Evolutionary conservation across 2,113 vertebrate genomes (phyloP).

Genomic region (Corythoichthys intestinalis): DNA sequence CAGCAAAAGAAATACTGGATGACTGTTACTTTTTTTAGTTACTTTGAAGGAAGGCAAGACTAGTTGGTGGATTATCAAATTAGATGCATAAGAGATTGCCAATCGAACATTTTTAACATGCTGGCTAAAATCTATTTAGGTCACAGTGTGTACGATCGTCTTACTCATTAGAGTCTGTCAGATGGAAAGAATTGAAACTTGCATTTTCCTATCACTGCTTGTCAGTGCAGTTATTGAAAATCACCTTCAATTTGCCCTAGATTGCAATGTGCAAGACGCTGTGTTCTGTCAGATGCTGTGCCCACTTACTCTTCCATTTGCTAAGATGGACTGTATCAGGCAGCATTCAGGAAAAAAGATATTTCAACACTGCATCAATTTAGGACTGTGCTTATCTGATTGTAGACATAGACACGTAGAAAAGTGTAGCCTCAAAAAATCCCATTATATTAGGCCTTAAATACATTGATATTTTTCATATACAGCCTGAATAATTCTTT

Average conservation of each 20-base stretch:
- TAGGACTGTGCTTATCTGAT: slow-evolving; percentile 15
- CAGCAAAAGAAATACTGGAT: not conserved
- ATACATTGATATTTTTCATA: slow-evolving; percentile 21
- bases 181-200: slow-evolving; percentile 30
- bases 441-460: slow-evolving; percentile 11
- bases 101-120: slow-evolving; percentile 4
- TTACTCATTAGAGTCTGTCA: slow-evolving; percentile 46
- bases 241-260: slow-evolving; percentile 63
- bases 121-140: slow-evolving; percentile 42
- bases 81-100: not conserved
- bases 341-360: not conserved
- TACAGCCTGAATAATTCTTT: slow-evolving; percentile 18
- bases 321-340: slow-evolving; percentile 10
- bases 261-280: slow-evolving; percentile 33
- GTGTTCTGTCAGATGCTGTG: slow-evolving; percentile 44
- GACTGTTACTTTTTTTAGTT: not conserved
- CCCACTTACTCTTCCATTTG: slow-evolving; percentile 28
- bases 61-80: not conserved
- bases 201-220: slow-evolving; percentile 38
- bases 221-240: slow-evolving; percentile 63
- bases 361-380: slow-evolving; percentile 20
- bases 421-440: slow-evolving; percentile 3
- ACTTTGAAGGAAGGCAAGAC: not conserved
- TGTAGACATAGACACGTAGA: slow-evolving; percentile 1
- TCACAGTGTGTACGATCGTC: slow-evolving; percentile 29